These are phyloP conservation scores for Venustoraphidia nigricollis DNA, from an alignment of 2,888 invertebrate genomes.

Conservation along the genomic window DNA sequence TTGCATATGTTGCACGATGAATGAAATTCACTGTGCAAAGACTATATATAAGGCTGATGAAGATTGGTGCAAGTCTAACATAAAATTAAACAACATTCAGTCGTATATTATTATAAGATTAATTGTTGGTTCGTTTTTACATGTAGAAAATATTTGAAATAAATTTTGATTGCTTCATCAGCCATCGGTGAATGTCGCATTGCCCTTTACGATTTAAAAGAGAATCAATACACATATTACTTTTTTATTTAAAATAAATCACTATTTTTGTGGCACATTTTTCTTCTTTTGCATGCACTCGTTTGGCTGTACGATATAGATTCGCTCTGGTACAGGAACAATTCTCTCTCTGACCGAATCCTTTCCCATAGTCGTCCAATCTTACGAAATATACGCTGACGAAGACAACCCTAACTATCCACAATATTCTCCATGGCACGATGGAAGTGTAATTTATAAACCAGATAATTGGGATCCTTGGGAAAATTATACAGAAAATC, in stretches of 20 bases:
- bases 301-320: slow-evolving; percentile 4
- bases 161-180: not conserved
- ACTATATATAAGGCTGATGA: too few species aligned
- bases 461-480: slow-evolving; percentile 51
- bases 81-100: not conserved
- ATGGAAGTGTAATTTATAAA: not conserved
- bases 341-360: slow-evolving; percentile 2
- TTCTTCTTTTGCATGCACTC: slow-evolving; percentile 6
- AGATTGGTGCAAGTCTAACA: too few species aligned
- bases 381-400: slow-evolving; percentile 5
- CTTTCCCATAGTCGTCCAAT: not conserved
- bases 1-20: too few species aligned
- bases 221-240: not conserved
- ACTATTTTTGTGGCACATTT: slow-evolving; percentile 4
- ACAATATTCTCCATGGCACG: slow-evolving; percentile 16
- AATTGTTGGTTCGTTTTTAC: not conserved
- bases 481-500: slow-evolving; percentile 37
- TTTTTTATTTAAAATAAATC: not conserved
- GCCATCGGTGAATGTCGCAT: not conserved
- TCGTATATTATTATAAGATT: not conserved
- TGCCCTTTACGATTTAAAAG: not conserved
- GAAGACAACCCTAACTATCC: slow-evolving; percentile 10
- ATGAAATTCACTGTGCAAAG: too few species aligned
- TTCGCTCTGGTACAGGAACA: too few species aligned
- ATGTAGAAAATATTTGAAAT: not conserved